Evolutionary conservation across 2,888 invertebrate genomes (phyloP).

Genomic region (Smittia sp.): DNA sequence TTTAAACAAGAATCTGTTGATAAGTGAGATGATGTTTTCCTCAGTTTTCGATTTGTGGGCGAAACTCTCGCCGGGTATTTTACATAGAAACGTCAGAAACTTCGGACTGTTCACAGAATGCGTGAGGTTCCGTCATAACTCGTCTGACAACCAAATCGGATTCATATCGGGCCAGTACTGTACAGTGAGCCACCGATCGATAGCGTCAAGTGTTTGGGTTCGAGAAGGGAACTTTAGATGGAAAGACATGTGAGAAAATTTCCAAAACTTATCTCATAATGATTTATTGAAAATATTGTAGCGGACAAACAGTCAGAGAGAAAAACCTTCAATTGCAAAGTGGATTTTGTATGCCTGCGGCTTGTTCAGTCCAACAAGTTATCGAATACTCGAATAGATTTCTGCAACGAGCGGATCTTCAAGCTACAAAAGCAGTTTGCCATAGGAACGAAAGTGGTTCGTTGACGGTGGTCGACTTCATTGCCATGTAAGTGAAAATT

Average conservation of each 20-base stretch:
- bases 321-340: not conserved
- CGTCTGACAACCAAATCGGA: not conserved
- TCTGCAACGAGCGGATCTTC: not conserved
- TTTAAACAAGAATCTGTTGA: too few relatives aligned
- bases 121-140: not conserved
- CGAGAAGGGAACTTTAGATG: not conserved
- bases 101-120: not conserved
- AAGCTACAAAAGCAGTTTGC: constrained; percentile 45
- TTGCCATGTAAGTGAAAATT: constrained; percentile 49
- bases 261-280: not conserved
- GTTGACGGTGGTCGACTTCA: constrained; percentile 49
- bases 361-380: constrained; percentile 47
- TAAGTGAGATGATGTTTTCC: too few relatives aligned
- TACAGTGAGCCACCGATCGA: not conserved
- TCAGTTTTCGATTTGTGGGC: constrained; percentile 11
- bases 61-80: not conserved
- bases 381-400: constrained; percentile 47
- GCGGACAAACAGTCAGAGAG: not conserved
- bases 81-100: not conserved
- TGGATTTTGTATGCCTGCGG: constrained; percentile 51
- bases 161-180: not conserved
- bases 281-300: not conserved
- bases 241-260: not conserved
- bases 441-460: constrained; percentile 47
- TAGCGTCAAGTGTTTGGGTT: not conserved